Conservation (phyloP, 2,888 invertebrate species). For the Pecten maximus region DNA sequence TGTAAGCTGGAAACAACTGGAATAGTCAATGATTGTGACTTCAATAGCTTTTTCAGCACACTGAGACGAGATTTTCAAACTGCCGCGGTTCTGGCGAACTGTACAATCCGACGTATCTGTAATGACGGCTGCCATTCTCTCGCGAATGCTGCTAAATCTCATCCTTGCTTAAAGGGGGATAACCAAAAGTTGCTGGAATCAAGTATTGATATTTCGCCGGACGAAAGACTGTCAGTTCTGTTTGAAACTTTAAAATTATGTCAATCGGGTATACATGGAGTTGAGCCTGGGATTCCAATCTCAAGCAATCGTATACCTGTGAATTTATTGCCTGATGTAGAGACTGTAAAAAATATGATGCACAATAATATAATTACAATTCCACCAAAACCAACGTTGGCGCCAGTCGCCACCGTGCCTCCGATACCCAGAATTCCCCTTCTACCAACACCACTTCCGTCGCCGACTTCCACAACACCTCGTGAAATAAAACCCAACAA, state of each 20-base stretch:
- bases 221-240: slow-evolving; percentile 40
- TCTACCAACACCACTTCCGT: slow-evolving; percentile 1
- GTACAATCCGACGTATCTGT: slow-evolving; percentile 41
- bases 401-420: neutral
- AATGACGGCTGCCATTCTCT: slow-evolving; percentile 40
- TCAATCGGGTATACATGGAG: neutral
- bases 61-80: slow-evolving; percentile 42
- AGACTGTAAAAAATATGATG: neutral
- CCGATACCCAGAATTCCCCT: neutral
- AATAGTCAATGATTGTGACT: slow-evolving; percentile 48
- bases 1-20: slow-evolving; percentile 54
- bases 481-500: neutral
- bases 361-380: neutral
- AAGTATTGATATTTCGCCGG: slow-evolving; percentile 42
- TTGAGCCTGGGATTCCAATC: neutral
- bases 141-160: slow-evolving; percentile 40
- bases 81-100: slow-evolving; percentile 34
- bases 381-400: neutral
- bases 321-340: neutral
- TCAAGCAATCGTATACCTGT: neutral
- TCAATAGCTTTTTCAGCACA: slow-evolving; percentile 47
- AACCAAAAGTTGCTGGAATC: slow-evolving; percentile 44
- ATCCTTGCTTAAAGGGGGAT: slow-evolving; percentile 52
- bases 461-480: neutral
- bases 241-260: slow-evolving; percentile 48